Conservation (phyloP, 2,888 invertebrate genomes). For the Drosophila neonasuta region DNA sequence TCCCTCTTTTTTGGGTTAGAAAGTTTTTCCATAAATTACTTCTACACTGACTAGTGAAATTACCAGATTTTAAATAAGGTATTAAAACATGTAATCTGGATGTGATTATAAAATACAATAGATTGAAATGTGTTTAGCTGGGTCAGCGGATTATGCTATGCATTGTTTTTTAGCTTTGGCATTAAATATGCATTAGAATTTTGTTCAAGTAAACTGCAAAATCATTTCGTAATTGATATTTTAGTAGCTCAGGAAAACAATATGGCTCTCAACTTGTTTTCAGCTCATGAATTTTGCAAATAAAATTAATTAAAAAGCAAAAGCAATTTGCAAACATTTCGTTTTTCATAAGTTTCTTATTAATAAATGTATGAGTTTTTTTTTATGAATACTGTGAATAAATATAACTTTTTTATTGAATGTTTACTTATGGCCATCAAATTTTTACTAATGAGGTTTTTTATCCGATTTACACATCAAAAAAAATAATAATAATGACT, state of each 20-base stretch:
- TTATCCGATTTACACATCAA: background rate
- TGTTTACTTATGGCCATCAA: background rate
- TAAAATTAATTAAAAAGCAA: slow-evolving; percentile 9
- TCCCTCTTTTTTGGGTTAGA: slow-evolving; percentile 36
- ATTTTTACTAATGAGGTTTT: background rate
- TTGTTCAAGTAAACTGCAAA: slow-evolving; percentile 1
- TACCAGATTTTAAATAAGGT: slow-evolving; percentile 46
- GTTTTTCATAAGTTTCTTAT: background rate
- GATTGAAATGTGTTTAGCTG: background rate
- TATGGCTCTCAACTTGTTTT: slow-evolving; percentile 6
- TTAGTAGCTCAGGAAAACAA: background rate
- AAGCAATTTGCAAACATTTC: background rate
- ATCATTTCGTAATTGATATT: slow-evolving; percentile 6
- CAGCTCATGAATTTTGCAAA: slow-evolving; percentile 2
- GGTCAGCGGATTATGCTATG: background rate
- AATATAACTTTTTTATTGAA: background rate
- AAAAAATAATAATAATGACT: too few species aligned
- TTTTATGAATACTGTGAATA: background rate
- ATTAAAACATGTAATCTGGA: slow-evolving; percentile 61
- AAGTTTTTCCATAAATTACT: slow-evolving; percentile 71
- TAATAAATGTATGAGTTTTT: background rate
- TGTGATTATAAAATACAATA: slow-evolving; percentile 38
- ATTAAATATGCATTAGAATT: slow-evolving; percentile 30
- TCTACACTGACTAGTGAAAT: slow-evolving; percentile 6
- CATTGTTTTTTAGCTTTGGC: slow-evolving; percentile 11